Evolutionary conservation across 2,113 vertebrate species (phyloP).

Genomic region (Herpailurus yagouaroundi): DNA sequence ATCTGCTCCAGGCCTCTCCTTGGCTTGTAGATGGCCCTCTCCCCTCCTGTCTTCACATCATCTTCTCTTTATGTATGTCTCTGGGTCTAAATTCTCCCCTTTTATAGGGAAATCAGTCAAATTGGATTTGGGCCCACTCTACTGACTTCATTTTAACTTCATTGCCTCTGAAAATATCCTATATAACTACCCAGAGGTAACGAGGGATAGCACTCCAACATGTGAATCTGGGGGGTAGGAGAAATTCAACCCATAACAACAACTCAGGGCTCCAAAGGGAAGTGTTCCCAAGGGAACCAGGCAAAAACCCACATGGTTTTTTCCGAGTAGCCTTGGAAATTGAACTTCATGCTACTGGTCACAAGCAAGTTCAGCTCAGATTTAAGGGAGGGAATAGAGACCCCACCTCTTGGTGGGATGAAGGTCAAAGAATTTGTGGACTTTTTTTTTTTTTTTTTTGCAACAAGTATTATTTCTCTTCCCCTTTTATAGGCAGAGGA

Average conservation of each 20-base stretch:
- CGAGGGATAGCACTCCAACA: background rate
- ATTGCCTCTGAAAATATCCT: background rate
- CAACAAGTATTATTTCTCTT: background rate
- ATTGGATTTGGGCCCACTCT: background rate
- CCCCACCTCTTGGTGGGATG: background rate
- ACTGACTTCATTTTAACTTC: background rate
- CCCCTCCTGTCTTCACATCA: fast-evolving
- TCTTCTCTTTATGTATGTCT: background rate
- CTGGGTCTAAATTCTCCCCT: background rate
- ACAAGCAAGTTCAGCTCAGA: background rate
- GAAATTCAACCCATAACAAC: background rate
- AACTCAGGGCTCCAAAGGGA: background rate
- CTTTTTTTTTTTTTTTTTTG: background rate
- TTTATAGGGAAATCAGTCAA: background rate
- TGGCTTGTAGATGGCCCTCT: background rate
- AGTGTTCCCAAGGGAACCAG: background rate
- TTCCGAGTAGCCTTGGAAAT: background rate
- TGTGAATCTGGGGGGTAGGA: too few relatives aligned
- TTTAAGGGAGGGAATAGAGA: background rate
- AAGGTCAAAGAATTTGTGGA: background rate
- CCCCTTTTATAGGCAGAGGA: background rate
- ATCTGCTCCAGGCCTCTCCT: background rate
- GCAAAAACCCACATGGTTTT: background rate
- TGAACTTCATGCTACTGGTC: background rate
- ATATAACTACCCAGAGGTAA: background rate